Evolutionary conservation across 1,140 invertebrate genomes (phyloP).

Genomic region (Tetraneura akinire): DNA sequence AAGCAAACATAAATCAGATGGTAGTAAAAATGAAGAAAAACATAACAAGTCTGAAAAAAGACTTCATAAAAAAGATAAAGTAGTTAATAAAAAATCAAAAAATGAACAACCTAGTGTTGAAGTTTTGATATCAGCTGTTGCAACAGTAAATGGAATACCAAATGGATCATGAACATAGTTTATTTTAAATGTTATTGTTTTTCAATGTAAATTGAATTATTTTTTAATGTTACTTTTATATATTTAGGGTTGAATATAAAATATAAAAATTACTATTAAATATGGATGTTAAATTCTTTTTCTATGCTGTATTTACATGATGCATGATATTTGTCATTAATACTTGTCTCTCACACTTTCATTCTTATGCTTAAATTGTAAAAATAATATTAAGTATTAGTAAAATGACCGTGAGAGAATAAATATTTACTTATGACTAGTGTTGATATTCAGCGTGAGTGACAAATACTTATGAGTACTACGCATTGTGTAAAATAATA

Average conservation of each 20-base stretch:
- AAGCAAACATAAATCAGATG: constrained; percentile 32
- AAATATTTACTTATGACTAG: no score
- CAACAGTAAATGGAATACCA: constrained; percentile 13
- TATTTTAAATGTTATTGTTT: constrained; percentile 19
- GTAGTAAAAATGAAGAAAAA: constrained; percentile 6
- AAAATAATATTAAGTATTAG: no score
- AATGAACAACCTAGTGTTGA: constrained; percentile 14
- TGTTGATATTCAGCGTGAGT: no score
- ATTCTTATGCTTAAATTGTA: no score
- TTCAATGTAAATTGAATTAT: constrained; percentile 41
- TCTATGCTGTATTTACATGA: no score
- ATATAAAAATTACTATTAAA: no score
- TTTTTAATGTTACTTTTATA: constrained; percentile 27
- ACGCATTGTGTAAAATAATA: no score
- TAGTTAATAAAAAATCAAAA: constrained; percentile 33
- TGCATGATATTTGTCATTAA: no score
- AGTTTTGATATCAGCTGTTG: background rate
- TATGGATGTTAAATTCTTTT: no score
- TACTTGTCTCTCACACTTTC: no score
- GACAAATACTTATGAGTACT: no score
- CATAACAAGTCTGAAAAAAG: constrained; percentile 38
- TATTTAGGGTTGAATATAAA: constrained; percentile 16
- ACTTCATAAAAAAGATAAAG: background rate
- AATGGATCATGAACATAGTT: constrained; percentile 42
- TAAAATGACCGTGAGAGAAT: no score